Conservation (phyloP, 2,113 vertebrate species). For the Petaurus breviceps region DNA sequence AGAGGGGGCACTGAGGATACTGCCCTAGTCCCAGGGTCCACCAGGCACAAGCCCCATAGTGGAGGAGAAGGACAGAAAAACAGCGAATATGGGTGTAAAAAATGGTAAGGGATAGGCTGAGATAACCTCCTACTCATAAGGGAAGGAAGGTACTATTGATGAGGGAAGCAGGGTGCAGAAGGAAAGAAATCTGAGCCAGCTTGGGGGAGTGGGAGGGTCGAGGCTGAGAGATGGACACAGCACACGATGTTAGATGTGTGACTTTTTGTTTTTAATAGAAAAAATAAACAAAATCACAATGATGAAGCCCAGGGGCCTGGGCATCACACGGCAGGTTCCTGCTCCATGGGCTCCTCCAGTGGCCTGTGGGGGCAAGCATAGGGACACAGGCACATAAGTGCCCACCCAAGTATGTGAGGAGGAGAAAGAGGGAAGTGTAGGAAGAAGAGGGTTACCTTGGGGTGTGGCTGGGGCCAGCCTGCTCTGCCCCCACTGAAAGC, state of each 20-base stretch:
- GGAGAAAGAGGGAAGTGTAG: not conserved
- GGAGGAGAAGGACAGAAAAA: not conserved
- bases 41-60: conserved; percentile 30
- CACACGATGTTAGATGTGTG: conserved; percentile 80
- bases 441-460: conserved; percentile 80
- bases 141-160: not conserved
- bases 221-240: conserved; percentile 80
- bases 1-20: not conserved
- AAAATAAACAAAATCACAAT: conserved; percentile 87
- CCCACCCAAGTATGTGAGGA: not conserved
- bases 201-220: not conserved
- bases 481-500: conserved; percentile 90
- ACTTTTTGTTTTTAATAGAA: conserved; percentile 87
- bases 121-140: not conserved
- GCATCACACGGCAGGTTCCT: conserved; percentile 90
- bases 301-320: conserved; percentile 79
- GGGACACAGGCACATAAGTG: not conserved
- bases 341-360: conserved; percentile 94
- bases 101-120: not conserved
- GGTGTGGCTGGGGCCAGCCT: conserved; percentile 73
- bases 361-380: conserved; percentile 81
- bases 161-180: not conserved
- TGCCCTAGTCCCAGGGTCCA: not conserved
- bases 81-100: not conserved
- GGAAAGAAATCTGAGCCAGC: conserved; percentile 19